A percentile compares a stretch with the other conserved stretches of the same genome.
These are phyloP conservation scores for Colletes collaris DNA, from an alignment of 2,888 invertebrate species.

Conservation along the genomic window DNA sequence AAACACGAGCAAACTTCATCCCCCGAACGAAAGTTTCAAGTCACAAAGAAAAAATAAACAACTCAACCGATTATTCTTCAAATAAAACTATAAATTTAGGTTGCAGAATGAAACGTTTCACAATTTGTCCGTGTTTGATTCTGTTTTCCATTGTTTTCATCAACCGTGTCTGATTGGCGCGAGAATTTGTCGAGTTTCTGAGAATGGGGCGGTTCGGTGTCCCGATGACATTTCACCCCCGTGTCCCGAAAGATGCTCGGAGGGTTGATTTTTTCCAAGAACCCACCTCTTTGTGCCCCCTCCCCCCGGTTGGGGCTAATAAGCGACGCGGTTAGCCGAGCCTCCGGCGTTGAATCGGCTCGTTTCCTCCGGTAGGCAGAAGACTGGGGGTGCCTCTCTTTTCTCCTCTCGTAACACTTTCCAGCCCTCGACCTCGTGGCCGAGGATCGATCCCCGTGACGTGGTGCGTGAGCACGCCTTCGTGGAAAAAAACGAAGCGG, in stretches of 20 bases:
- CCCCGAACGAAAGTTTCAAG: too few species aligned
- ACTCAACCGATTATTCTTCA: too few species aligned
- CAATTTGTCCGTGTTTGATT: too few species aligned
- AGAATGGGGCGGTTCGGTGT: neutral
- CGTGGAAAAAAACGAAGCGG: slow-evolving; percentile 58
- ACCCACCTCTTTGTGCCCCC: neutral
- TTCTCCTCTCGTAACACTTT: slow-evolving; percentile 68
- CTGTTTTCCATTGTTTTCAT: too few species aligned
- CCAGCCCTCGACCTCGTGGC: slow-evolving; percentile 71
- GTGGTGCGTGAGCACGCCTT: slow-evolving; percentile 70
- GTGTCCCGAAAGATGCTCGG: slow-evolving; percentile 12
- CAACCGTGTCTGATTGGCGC: too few species aligned
- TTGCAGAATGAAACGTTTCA: too few species aligned
- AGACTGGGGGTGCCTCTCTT: slow-evolving; percentile 36
- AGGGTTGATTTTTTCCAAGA: slow-evolving; percentile 28
- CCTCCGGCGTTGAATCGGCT: slow-evolving; percentile 47
- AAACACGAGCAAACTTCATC: too few species aligned
- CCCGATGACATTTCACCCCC: slow-evolving; percentile 42
- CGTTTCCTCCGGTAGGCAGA: slow-evolving; percentile 43
- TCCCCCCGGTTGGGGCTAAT: slow-evolving; percentile 19
- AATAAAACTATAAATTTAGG: too few species aligned
- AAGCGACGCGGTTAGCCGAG: slow-evolving; percentile 32
- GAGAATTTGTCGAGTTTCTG: too few species aligned
- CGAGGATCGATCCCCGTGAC: slow-evolving; percentile 70
- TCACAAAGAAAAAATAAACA: too few species aligned